Conservation (phyloP, 2,113 vertebrate genomes). For the Craseonycteris thonglongyai region DNA sequence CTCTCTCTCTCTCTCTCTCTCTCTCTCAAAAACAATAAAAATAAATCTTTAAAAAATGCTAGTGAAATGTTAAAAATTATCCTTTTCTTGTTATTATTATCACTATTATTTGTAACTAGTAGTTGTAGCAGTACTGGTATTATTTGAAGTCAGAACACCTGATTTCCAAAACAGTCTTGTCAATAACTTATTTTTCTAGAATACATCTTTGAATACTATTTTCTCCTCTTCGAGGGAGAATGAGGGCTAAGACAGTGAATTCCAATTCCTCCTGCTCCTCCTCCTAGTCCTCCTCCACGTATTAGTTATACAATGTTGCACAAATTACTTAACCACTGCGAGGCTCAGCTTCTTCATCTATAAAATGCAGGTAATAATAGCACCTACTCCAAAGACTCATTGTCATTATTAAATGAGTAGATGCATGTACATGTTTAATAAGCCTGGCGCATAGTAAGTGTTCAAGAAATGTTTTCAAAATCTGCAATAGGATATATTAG, state of each 20-base stretch:
- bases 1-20: too few relatives aligned
- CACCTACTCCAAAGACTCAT: not conserved
- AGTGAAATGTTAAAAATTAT: not conserved
- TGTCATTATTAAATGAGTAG: conserved; percentile 8
- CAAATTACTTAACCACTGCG: not conserved
- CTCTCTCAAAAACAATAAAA: too few relatives aligned
- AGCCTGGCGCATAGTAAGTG: not conserved
- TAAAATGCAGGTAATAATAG: not conserved
- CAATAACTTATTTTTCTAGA: not conserved
- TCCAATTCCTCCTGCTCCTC: not conserved
- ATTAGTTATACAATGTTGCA: not conserved
- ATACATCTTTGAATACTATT: not conserved
- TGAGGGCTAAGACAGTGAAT: not conserved
- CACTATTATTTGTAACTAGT: not conserved
- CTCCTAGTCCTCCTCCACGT: not conserved
- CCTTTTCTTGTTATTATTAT: not conserved
- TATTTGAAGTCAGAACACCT: not conserved
- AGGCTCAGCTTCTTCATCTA: not conserved
- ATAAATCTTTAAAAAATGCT: too few relatives aligned
- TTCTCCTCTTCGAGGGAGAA: not conserved
- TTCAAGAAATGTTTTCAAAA: not conserved
- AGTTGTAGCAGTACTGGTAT: not conserved
- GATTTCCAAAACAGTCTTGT: not conserved
- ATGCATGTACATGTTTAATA: not conserved
- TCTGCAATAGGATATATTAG: not conserved